Evolutionary conservation across 2,797 vertebrate genomes (phyloP).

Genomic region (Diglossa cyanea): DNA sequence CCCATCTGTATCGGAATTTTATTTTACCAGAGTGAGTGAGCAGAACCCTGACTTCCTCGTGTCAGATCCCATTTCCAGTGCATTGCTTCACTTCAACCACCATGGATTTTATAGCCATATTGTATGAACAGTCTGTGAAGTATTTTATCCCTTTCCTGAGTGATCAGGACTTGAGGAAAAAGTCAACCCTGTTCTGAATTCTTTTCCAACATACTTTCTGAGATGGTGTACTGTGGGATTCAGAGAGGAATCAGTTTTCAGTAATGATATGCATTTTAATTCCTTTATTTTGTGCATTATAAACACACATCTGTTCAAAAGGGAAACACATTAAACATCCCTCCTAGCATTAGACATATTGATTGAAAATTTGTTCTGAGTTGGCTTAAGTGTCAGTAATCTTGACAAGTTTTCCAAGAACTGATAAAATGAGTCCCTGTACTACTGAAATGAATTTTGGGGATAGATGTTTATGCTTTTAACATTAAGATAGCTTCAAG

Average conservation of each 20-base stretch:
- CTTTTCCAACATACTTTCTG: background rate
- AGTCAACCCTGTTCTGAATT: background rate
- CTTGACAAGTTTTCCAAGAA: conserved; percentile 62
- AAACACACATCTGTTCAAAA: conserved; percentile 28
- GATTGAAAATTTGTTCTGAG: conserved; percentile 53
- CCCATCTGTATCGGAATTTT: conserved; percentile 41
- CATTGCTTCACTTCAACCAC: conserved; percentile 31
- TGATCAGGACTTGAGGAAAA: background rate
- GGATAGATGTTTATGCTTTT: conserved; percentile 8
- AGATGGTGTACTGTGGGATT: background rate
- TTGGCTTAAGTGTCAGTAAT: conserved; percentile 47
- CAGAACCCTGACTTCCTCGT: conserved; percentile 32
- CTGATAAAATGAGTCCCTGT: conserved; percentile 47
- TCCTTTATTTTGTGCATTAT: background rate
- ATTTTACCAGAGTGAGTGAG: conserved; percentile 26
- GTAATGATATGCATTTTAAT: background rate
- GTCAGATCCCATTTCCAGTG: conserved; percentile 48
- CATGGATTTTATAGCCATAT: conserved; percentile 12
- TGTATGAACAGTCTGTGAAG: background rate
- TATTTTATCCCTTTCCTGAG: conserved; percentile 19
- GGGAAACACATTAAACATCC: conserved; percentile 31
- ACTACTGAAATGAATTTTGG: conserved; percentile 26
- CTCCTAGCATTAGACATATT: conserved; percentile 36
- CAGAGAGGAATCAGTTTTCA: background rate
- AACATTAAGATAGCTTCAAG: background rate